These are phyloP conservation scores for Drosophila kurseongensis DNA, from an alignment of 1,140 invertebrate species.

Conservation along the genomic window DNA sequence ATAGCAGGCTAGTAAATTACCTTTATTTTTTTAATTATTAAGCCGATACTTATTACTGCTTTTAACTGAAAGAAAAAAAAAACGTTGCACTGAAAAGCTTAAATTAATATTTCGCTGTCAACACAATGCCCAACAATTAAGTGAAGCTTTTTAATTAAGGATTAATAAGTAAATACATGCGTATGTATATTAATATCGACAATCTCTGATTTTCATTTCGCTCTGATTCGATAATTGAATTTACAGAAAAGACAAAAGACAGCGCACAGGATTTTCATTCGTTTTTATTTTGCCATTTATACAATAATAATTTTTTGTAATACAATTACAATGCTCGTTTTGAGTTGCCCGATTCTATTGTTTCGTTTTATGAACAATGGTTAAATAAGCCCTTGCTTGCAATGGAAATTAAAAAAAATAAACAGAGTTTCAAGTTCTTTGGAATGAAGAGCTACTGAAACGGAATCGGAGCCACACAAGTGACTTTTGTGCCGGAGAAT, in stretches of 20 bases:
- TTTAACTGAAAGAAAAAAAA: background rate
- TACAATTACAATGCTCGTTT: slow-evolving; percentile 25
- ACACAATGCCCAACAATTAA: slow-evolving; percentile 23
- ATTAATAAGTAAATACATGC: slow-evolving; percentile 32
- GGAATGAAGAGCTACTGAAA: slow-evolving; percentile 12
- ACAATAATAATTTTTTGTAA: slow-evolving; percentile 17
- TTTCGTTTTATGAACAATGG: slow-evolving; percentile 7
- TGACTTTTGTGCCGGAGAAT: background rate
- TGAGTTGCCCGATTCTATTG: slow-evolving; percentile 17
- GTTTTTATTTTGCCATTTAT: slow-evolving; percentile 16
- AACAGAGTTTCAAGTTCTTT: slow-evolving; percentile 40
- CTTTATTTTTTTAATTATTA: too few relatives aligned
- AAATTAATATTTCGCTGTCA: slow-evolving; percentile 12
- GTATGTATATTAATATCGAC: background rate
- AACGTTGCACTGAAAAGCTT: background rate
- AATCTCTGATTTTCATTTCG: slow-evolving; percentile 6
- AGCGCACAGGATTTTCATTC: slow-evolving; percentile 6
- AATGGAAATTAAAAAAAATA: slow-evolving; percentile 26
- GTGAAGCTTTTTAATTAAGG: slow-evolving; percentile 32
- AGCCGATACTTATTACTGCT: slow-evolving; percentile 1
- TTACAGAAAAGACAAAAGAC: slow-evolving; percentile 7
- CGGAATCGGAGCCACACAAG: slow-evolving; percentile 7
- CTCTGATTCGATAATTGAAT: slow-evolving; percentile 31
- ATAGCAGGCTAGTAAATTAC: too few relatives aligned
- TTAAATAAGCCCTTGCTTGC: background rate